phyloP scores from a whole-genome alignment of 2,888 invertebrate species.

The Alloplasta piceator region DNA sequence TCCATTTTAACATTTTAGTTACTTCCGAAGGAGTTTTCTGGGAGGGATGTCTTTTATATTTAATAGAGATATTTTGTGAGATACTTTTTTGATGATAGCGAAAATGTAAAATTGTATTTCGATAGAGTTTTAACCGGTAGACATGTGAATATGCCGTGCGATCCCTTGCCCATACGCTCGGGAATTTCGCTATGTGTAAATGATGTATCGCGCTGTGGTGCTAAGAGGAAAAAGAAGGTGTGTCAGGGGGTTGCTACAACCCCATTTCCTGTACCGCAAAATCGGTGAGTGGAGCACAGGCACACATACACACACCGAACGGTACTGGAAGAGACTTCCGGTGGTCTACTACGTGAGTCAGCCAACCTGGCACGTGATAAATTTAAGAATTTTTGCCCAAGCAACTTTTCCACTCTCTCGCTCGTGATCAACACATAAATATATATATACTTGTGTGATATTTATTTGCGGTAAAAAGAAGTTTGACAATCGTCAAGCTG shows the following conservation, averaged over 20 bases:
- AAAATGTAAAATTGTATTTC: too few species aligned
- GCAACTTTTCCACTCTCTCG: constrained; percentile 29
- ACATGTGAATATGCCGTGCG: constrained; percentile 1
- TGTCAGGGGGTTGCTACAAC: constrained; percentile 47
- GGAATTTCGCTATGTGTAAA: constrained; percentile 31
- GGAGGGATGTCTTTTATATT: too few species aligned
- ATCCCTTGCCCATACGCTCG: constrained; percentile 38
- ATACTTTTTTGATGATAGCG: too few species aligned
- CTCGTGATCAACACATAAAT: constrained; percentile 33
- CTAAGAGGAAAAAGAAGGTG: constrained; percentile 13
- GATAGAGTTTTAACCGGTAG: too few species aligned
- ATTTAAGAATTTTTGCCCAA: constrained; percentile 58
- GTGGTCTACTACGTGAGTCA: constrained; percentile 54
- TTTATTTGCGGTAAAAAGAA: constrained; percentile 11
- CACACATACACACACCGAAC: background rate
- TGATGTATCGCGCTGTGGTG: background rate
- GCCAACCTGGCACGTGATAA: constrained; percentile 63
- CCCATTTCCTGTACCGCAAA: constrained; percentile 58
- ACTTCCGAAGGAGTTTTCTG: too few species aligned
- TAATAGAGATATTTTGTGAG: too few species aligned
- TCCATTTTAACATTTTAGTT: too few species aligned
- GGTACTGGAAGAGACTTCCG: constrained; percentile 50
- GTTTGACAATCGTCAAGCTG: background rate
- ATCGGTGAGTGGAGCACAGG: constrained; percentile 8
- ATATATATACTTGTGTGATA: background rate